Base-by-base conservation (phyloP, 2,113 vertebrate genomes). In the chimpanzee (Pan troglodytes) region DNA sequence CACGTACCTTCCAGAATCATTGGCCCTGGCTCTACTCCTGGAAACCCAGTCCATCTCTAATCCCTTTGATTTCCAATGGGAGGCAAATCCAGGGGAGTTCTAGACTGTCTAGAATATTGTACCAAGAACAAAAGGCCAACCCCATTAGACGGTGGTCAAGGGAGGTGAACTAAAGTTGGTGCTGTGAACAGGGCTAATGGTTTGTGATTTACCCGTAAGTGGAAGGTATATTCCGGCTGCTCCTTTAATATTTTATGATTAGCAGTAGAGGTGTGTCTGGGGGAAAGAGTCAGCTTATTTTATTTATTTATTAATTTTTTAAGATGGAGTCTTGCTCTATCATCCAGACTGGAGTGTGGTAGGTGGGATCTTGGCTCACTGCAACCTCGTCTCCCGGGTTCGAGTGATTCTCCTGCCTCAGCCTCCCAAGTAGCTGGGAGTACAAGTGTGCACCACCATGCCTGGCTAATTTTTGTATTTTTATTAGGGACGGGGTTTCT, bases 141-240 rank as follows among this genome's bases (percentile, higher is more conserved):
- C 5, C 23, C 50, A 18, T 27, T 45, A 14, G 45, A 73, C 12
- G 30, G 57, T 22, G 22, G 45, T n/a, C 3, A 2, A 35, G 40
- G 81, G 38, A 90, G 68, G 0, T 4, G 13, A 7, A 5, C 2
- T 17, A 8, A 43, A 17, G 73, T 0, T 4, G 27, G 30, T 5
- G 0, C 78, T 59, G 40, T 27, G 3, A 45, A 16, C 32, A 2
- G 2, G 70, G 38, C 43, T 40, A 1, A 1, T 25, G 35, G 72
- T n/a, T 40, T 70, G 40, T 13, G 16, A 50, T 57, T 64, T 35
- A 14, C 35, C 32, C 23, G 3, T 8, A 38, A 23, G 30, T 11
- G 12, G 48, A 67, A 32, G 30, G 0, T 13, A 0, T 10, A 1
- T 0, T 0, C 55, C 17, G 14, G 52, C 57, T 48, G 0, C 2